Conservation (phyloP, 2,113 vertebrate genomes). For the Tragulus kanchil region DNA sequence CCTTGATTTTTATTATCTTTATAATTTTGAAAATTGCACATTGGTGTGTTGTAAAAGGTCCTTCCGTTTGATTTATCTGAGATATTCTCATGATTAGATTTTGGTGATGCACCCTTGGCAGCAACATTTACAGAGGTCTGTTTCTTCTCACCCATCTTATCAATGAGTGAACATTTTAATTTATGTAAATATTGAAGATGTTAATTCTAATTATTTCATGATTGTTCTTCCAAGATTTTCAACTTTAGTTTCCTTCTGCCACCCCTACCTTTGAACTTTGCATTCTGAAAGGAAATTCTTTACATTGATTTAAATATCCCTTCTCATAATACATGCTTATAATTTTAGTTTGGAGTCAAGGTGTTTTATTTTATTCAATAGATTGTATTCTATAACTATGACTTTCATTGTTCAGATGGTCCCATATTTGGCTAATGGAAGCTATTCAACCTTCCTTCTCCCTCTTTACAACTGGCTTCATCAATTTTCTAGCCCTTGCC, state of each 20-base stretch:
- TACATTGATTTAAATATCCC: neutral
- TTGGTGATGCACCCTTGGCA: neutral
- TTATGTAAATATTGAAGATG: neutral
- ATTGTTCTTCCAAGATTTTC: neutral
- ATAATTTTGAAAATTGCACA: neutral
- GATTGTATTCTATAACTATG: neutral
- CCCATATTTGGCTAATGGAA: neutral
- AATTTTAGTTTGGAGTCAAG: neutral
- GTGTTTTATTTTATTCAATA: neutral
- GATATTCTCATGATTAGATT: neutral
- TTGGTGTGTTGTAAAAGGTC: neutral
- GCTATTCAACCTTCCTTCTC: neutral
- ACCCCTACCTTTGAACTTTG: neutral
- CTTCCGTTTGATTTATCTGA: neutral
- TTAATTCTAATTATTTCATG: neutral
- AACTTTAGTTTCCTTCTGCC: neutral
- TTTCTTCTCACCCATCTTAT: neutral
- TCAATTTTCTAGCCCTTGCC: neutral
- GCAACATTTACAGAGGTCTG: neutral
- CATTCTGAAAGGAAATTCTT: neutral
- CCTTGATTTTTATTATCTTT: neutral
- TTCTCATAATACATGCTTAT: neutral
- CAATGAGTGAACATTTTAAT: neutral
- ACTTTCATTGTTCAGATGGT: neutral
- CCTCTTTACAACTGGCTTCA: neutral